Evolutionary conservation across 1,140 invertebrate species (phyloP).

Genomic region (Drosophila willistoni): DNA sequence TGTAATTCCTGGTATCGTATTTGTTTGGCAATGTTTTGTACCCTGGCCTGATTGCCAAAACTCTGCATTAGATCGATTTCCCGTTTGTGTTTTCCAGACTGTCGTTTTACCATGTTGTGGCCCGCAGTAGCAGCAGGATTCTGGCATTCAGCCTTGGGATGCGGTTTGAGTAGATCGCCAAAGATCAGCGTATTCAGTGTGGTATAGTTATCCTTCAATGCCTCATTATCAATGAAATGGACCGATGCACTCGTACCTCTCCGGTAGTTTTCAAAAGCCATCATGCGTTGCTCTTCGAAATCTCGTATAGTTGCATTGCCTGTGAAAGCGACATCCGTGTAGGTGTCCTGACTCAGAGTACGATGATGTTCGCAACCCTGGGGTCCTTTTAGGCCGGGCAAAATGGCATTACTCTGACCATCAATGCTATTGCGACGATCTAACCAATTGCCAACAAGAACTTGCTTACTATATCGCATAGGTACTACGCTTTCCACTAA

Average conservation of each 20-base stretch:
- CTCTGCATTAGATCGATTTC: conserved; percentile 11
- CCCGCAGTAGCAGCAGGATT: not conserved
- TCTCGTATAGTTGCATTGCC: not conserved
- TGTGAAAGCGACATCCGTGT: conserved; percentile 19
- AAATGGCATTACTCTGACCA: conserved; percentile 53
- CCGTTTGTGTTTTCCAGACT: not conserved
- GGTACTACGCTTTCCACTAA: conserved; percentile 30
- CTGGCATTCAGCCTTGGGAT: not conserved
- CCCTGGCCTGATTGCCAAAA: conserved; percentile 12
- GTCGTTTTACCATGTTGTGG: not conserved
- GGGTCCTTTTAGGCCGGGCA: conserved; percentile 39
- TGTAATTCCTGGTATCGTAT: not conserved
- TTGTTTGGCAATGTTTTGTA: not conserved
- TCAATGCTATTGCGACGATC: conserved; percentile 49
- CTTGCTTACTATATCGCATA: conserved; percentile 38
- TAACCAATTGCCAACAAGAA: conserved; percentile 63
- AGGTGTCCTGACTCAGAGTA: conserved; percentile 43
- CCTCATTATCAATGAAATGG: conserved; percentile 26
- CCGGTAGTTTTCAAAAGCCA: conserved; percentile 35
- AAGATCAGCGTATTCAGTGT: conserved; percentile 54
- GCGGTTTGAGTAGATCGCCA: conserved; percentile 40
- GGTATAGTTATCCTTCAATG: conserved; percentile 46
- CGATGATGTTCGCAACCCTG: conserved; percentile 49
- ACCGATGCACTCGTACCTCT: conserved; percentile 24
- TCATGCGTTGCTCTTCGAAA: conserved; percentile 33